Base-by-base conservation (phyloP, 2,797 vertebrate genomes). In the Xenops minutus region DNA sequence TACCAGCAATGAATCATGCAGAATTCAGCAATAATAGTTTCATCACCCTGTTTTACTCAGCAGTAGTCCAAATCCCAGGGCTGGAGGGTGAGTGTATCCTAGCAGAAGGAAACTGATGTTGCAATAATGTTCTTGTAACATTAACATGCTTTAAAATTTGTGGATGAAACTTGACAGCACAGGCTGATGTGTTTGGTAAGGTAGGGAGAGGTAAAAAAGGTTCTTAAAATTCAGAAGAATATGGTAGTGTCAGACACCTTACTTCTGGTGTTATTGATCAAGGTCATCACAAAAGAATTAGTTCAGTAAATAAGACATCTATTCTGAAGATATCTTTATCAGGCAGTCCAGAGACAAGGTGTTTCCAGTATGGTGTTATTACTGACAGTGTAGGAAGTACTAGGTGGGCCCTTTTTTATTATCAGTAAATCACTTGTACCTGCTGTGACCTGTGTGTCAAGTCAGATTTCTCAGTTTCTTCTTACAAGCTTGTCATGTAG, bases 1-100 rank as follows among this genome's bases (percentile, higher is more conserved):
- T 96, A 90, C 78, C 62, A 76, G 10, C 74, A 46, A 46, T 92
- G 93, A 95, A 95, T 95, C 95, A 95, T 51, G 32, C 1, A 13
- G 81, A 88, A 36, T 89, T 95, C 96, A 95, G 59, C 80, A 96
- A 52, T 72, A 84, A 69, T 58, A 49, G 68, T 95, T 95, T 95
- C 86, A 85, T 93, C 84, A 85, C 39, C 39, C 39, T 68, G 29
- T 94, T 96, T 69, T 92, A 89, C 62, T 92, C 84, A 77, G 90
- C 84, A 78, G 2, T 73, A 85, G 85, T 69, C 89, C 55, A 72
- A 46, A 94, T 96, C 91, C 85, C 2, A 10, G 72, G 76, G 63
- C 91, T 93, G 49, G 59, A 92, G 56, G 54, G 48, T 85, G 81
- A 91, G n/a, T 15, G 62, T 81, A 78, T 91, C 55, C 58, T 39